phyloP scores from a whole-genome alignment of 2,888 invertebrate genomes.

The Epirrhoe tristata region DNA sequence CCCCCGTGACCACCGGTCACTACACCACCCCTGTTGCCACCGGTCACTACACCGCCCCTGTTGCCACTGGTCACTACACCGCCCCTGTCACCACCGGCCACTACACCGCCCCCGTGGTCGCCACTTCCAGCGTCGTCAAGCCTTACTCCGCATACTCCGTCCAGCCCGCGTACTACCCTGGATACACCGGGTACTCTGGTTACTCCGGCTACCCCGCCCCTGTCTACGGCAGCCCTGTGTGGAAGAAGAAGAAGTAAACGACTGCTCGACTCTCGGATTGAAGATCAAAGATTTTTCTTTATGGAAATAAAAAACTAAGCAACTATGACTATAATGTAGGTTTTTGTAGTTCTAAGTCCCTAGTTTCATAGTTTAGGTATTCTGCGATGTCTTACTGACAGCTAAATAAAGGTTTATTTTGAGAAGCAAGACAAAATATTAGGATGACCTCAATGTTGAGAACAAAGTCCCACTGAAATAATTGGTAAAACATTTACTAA shows the following conservation, averaged over 20 bases:
- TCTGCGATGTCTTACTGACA: background rate
- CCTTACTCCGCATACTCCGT: slow-evolving; percentile 30
- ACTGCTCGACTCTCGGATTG: slow-evolving; percentile 23
- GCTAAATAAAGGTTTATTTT: slow-evolving; percentile 5
- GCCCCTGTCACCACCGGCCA: slow-evolving; percentile 9
- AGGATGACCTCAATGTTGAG: background rate
- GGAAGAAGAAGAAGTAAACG: slow-evolving; percentile 39
- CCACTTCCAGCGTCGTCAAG: slow-evolving; percentile 16
- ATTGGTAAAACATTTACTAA: background rate
- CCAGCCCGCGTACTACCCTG: slow-evolving; percentile 33
- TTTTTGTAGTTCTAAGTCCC: background rate
- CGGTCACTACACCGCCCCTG: slow-evolving; percentile 15
- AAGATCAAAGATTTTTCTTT: slow-evolving; percentile 23
- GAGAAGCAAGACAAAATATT: slow-evolving; percentile 9
- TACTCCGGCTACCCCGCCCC: slow-evolving; percentile 23
- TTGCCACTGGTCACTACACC: background rate
- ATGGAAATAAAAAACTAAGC: slow-evolving; percentile 19
- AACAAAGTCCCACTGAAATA: background rate
- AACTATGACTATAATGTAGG: background rate
- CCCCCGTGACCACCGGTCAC: slow-evolving; percentile 2
- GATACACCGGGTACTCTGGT: slow-evolving; percentile 31
- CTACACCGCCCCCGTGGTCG: slow-evolving; percentile 12
- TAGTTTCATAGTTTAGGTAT: background rate
- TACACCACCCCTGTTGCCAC: slow-evolving; percentile 11
- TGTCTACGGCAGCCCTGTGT: slow-evolving; percentile 25